phyloP scores from a whole-genome alignment of 2,888 invertebrate species.

The Ochropleura plecta region DNA sequence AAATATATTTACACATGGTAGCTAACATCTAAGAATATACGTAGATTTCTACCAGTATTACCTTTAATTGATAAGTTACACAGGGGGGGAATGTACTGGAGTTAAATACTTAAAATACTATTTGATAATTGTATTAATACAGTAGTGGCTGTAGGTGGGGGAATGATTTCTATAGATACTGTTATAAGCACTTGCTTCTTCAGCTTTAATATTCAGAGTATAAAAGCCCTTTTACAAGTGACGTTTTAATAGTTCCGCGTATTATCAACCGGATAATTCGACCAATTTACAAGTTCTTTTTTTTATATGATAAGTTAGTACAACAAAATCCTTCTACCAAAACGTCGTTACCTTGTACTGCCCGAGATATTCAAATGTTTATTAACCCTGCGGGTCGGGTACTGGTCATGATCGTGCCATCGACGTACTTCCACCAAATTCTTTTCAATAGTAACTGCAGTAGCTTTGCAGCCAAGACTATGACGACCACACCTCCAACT shows the following conservation, averaged over 20 bases:
- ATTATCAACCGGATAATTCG: not conserved
- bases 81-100: too few species aligned
- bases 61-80: not conserved
- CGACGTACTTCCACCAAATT: conserved; percentile 1
- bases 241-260: not conserved
- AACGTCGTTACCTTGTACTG: not conserved
- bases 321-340: not conserved
- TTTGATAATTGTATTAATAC: not conserved
- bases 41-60: not conserved
- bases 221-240: not conserved
- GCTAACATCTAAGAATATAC: not conserved
- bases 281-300: too few species aligned
- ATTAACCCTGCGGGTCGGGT: not conserved
- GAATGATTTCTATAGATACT: not conserved
- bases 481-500: conserved; percentile 45
- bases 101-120: too few species aligned
- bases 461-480: conserved; percentile 48
- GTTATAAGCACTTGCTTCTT: not conserved
- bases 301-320: too few species aligned
- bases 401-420: conserved; percentile 1
- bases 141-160: not conserved
- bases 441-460: conserved; percentile 29
- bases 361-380: not conserved
- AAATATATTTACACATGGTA: not conserved
- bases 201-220: not conserved